Evolutionary conservation across 2,797 vertebrate genomes (phyloP), one percentile per base, ranked within the genome.

Genomic region (Streptopelia turtur): DNA sequence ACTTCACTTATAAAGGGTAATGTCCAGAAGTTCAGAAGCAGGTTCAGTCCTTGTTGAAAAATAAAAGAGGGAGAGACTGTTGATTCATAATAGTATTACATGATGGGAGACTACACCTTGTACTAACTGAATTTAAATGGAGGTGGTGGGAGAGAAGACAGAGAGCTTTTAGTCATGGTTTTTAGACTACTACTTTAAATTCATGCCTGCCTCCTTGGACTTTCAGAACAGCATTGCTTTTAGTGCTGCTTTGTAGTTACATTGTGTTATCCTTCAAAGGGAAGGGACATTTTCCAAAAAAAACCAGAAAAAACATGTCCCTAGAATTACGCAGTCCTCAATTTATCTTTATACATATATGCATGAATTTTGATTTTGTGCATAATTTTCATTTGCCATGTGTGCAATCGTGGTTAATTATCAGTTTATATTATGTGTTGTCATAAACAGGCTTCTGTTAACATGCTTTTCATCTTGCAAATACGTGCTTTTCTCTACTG

Each of bases 401-500:
- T 88, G 76, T 86, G 60, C 76, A 90, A 59, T 47, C 28, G 55
- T 83, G 57, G 64, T 90, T 88, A 85, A 72, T 83, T 60, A 80
- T 90, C 83, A 57, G 27, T 86, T 85, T 85, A 70, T 63, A 64
- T 56, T 85, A 35, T 31, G 31, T 70, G 35, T 50, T 94, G 52
- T 93, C 57, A 76, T 68, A 92, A 94, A 80, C 33, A 91, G n/a
- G 28, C 56, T 11, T 86, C 72, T 90, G 50, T 80, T 93, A 90
- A 33, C 74, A 61, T 74, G 45, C 16, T 90, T 93, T 72, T 82
- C 11, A 4, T 84, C 43, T 83, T 78, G 64, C 30, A 79, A 65
- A 70, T 69, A 60, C 22, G 16, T 78, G n/a, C 43, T 92, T 96
- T 85, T 82, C 39, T 74, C 39, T 91, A 24, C 35, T 68, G 24